These are phyloP conservation scores for Formica selysi DNA, from an alignment of 1,140 invertebrate species.

Conservation along the genomic window DNA sequence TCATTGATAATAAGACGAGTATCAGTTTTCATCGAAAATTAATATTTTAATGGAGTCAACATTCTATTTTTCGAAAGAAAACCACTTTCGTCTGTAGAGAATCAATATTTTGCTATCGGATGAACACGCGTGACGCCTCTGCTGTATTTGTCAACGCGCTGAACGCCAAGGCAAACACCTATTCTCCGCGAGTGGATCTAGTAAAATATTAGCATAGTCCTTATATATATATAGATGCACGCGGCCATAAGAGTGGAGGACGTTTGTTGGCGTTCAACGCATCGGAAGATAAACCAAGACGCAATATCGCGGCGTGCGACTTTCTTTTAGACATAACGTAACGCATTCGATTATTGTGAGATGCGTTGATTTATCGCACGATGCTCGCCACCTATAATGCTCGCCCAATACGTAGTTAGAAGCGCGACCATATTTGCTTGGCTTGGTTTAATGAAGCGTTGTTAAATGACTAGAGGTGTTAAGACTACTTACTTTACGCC, in stretches of 20 bases:
- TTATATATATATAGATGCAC: neutral
- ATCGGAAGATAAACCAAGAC: conserved; percentile 54
- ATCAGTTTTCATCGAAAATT: neutral
- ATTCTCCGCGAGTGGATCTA: conserved; percentile 42
- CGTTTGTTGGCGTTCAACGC: conserved; percentile 42
- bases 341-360: conserved; percentile 15
- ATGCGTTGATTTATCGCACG: conserved; percentile 57
- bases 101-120: conserved; percentile 39
- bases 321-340: conserved; percentile 38
- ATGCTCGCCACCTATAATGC: conserved; percentile 44
- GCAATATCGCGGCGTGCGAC: conserved; percentile 28
- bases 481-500: conserved; percentile 79
- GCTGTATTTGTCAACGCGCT: conserved; percentile 57
- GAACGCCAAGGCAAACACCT: conserved; percentile 60
- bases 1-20: neutral
- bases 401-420: conserved; percentile 75
- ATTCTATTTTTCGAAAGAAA: conserved; percentile 3
- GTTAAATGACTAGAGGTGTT: conserved; percentile 84
- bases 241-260: neutral
- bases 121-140: conserved; percentile 42
- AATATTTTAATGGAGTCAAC: neutral
- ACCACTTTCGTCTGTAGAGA: conserved; percentile 9
- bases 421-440: conserved; percentile 61
- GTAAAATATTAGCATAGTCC: conserved; percentile 59
- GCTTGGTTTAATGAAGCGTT: conserved; percentile 80